phyloP scores from a whole-genome alignment of 2,113 vertebrate genomes.

The human region DNA sequence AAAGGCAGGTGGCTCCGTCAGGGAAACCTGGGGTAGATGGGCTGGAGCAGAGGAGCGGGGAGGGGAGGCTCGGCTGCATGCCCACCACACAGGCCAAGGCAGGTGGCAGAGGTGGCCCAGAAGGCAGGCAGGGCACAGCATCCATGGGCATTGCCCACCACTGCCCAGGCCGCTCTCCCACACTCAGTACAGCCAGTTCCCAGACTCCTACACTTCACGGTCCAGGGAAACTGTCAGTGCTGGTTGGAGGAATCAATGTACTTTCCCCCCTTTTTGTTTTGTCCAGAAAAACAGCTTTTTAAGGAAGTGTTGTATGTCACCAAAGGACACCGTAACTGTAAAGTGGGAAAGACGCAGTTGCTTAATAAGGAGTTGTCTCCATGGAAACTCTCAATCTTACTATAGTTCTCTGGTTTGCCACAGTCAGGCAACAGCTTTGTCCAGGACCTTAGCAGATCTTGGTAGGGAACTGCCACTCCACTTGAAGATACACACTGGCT shows the following conservation, averaged over 20 bases:
- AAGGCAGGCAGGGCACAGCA: background rate
- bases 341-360: background rate
- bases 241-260: background rate
- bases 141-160: background rate
- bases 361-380: background rate
- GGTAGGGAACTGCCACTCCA: background rate
- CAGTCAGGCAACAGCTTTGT: background rate
- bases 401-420: background rate
- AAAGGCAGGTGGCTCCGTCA: too few species aligned
- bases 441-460: background rate
- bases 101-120: fast-evolving
- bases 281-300: background rate
- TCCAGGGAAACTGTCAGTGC: background rate
- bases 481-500: background rate
- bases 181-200: too few species aligned
- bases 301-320: background rate
- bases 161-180: background rate
- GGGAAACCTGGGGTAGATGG: background rate
- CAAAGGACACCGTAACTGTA: background rate
- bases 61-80: background rate
- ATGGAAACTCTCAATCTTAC: too few species aligned
- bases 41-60: background rate
- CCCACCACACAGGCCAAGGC: background rate
- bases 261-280: background rate
- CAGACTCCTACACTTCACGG: fast-evolving